A percentile compares a stretch with the other conserved stretches of the same genome.
These are phyloP conservation scores for Lethocerus indicus DNA, from an alignment of 1,140 invertebrate species.

Conservation along the genomic window DNA sequence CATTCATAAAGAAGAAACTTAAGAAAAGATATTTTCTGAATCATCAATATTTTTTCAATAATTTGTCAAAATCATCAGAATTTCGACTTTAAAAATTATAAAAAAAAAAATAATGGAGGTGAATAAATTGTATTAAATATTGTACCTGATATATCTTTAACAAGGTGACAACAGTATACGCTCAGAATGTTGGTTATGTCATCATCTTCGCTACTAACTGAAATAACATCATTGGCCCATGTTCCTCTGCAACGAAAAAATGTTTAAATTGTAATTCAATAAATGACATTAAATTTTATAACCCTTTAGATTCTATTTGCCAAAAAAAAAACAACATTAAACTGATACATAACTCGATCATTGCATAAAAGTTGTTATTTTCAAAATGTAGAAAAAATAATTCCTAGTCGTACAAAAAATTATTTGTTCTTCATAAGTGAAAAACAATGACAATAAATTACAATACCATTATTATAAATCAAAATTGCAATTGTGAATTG, in stretches of 20 bases:
- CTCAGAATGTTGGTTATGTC: slow-evolving; percentile 48
- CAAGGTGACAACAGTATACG: slow-evolving; percentile 49
- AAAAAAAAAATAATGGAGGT: not conserved
- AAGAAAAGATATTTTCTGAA: not conserved
- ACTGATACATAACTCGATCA: too few species aligned
- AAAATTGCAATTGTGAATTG: too few species aligned
- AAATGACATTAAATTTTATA: not conserved
- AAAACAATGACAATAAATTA: too few species aligned
- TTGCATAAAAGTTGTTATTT: too few species aligned
- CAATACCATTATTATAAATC: too few species aligned
- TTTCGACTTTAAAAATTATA: not conserved
- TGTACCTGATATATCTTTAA: slow-evolving; percentile 45
- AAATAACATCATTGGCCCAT: slow-evolving; percentile 38
- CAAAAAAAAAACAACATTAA: not conserved
- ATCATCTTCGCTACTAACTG: slow-evolving; percentile 35
- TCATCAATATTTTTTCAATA: not conserved
- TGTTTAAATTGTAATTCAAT: not conserved
- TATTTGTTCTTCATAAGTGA: too few species aligned
- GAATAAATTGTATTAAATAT: slow-evolving; percentile 3
- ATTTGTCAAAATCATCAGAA: slow-evolving; percentile 2
- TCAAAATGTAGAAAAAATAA: too few species aligned
- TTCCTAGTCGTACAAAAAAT: too few species aligned
- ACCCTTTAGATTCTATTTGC: not conserved
- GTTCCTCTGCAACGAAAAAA: slow-evolving; percentile 25
- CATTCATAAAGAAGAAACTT: not conserved